Percentiles rank a stretch among this genome's conserved stretches.
Evolutionary conservation across 1,140 invertebrate genomes (phyloP).

Genomic region (Drosophila mojavensis): DNA sequence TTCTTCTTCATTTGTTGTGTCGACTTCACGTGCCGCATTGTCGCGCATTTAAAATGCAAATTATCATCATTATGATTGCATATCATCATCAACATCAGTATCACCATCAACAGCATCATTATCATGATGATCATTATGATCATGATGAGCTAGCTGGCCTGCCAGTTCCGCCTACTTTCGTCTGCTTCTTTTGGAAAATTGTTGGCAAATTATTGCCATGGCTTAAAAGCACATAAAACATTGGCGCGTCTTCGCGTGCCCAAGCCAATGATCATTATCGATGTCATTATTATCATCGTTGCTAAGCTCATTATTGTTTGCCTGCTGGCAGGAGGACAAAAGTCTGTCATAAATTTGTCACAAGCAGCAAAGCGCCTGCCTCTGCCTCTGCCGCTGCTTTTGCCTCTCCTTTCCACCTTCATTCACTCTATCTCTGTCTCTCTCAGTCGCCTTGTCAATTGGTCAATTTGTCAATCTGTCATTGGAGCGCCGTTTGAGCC

Average conservation of each 20-base stretch:
- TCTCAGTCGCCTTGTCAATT: neutral
- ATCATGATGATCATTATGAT: conserved; percentile 33
- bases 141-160: neutral
- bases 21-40: conserved; percentile 60
- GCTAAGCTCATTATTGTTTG: conserved; percentile 30
- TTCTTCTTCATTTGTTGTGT: neutral
- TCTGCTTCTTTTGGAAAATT: conserved; percentile 46
- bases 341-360: conserved; percentile 80
- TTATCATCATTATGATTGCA: conserved; percentile 79
- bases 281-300: conserved; percentile 46
- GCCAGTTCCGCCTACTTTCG: conserved; percentile 23
- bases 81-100: conserved; percentile 53
- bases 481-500: conserved; percentile 74
- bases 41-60: conserved; percentile 82
- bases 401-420: neutral
- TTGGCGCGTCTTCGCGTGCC: conserved; percentile 80
- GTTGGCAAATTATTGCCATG: conserved; percentile 81
- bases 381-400: neutral
- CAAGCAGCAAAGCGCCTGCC: conserved; percentile 31
- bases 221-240: conserved; percentile 67
- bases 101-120: conserved; percentile 38
- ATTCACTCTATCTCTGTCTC: neutral
- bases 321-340: conserved; percentile 34
- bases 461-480: conserved; percentile 76
- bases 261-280: conserved; percentile 46